phyloP scores from a whole-genome alignment of 1,140 invertebrate genomes.

The Apis laboriosa region DNA sequence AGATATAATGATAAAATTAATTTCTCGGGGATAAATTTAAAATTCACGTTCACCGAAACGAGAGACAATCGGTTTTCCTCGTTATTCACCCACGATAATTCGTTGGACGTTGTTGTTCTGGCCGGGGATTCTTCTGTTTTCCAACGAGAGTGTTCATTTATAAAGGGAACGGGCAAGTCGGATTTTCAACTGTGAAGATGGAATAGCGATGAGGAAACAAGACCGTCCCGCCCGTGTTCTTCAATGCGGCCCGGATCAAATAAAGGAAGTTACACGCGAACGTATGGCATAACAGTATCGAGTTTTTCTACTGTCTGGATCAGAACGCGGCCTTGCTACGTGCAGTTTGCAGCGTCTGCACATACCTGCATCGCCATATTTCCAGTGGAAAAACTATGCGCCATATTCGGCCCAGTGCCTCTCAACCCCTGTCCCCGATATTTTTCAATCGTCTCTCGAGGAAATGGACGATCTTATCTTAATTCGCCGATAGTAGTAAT shows the following conservation, averaged over 20 bases:
- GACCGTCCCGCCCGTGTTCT: constrained; percentile 15
- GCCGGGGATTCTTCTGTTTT: not conserved
- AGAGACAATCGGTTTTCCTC: not conserved
- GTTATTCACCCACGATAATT: not conserved
- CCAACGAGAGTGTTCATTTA: not conserved
- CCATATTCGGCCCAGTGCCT: constrained; percentile 45
- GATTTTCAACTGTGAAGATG: constrained; percentile 18
- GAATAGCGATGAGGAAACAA: constrained; percentile 38
- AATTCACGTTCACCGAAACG: not conserved
- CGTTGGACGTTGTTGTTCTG: not conserved
- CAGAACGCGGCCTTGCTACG: constrained; percentile 52
- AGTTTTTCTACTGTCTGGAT: constrained; percentile 58
- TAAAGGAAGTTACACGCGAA: constrained; percentile 58
- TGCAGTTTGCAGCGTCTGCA: too few species aligned
- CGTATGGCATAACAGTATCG: constrained; percentile 59
- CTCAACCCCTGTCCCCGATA: constrained; percentile 30
- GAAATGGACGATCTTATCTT: too few species aligned
- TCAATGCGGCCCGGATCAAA: constrained; percentile 44
- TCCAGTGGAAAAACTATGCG: constrained; percentile 49
- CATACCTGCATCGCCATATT: constrained; percentile 27
- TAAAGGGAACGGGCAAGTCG: not conserved
- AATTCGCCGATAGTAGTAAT: too few species aligned
- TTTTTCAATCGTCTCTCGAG: too few species aligned
- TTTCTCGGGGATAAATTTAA: too few species aligned
- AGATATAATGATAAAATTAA: too few species aligned